Evolutionary conservation across 64 coral and sea anemone genomes (phyloP).

Genomic region (Montipora capricornis): DNA sequence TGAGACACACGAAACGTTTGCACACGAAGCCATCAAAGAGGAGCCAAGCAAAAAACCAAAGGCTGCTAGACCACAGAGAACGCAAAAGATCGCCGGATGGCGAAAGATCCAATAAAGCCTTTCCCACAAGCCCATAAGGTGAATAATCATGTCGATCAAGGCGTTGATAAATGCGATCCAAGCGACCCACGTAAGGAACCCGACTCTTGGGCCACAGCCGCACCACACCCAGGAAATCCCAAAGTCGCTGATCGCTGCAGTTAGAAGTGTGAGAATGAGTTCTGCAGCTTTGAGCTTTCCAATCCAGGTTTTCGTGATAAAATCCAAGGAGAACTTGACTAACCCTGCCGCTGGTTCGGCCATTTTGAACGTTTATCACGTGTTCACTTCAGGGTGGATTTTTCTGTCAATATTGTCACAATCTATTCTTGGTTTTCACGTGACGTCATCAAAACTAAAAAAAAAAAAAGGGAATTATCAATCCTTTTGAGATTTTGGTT

Average conservation of each 20-base stretch:
- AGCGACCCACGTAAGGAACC: slow-evolving; percentile 63
- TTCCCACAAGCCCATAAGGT: slow-evolving; percentile 83
- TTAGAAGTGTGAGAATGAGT: slow-evolving; percentile 68
- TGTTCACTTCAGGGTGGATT: too few relatives aligned
- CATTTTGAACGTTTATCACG: neutral
- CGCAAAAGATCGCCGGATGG: slow-evolving; percentile 65
- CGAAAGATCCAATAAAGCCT: slow-evolving; percentile 82
- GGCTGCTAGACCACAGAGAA: slow-evolving; percentile 58
- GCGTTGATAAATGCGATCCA: slow-evolving; percentile 90
- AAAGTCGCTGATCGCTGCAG: slow-evolving; percentile 52
- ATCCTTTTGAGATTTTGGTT: too few relatives aligned
- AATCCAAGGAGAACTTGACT: slow-evolving; percentile 70
- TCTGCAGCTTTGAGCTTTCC: slow-evolving; percentile 69
- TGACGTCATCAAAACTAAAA: too few relatives aligned
- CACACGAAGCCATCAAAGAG: slow-evolving; percentile 46
- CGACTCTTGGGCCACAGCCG: neutral
- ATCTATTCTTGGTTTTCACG: too few relatives aligned
- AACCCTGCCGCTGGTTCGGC: neutral
- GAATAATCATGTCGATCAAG: slow-evolving; percentile 82
- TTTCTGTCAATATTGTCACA: too few relatives aligned
- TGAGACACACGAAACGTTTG: neutral
- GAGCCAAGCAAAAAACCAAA: slow-evolving; percentile 81
- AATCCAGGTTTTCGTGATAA: slow-evolving; percentile 48
- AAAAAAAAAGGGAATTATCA: too few relatives aligned
- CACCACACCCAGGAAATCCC: neutral